Evolutionary conservation across 2,888 invertebrate genomes (phyloP).

Genomic region (Lasioglossum zephyrum): DNA sequence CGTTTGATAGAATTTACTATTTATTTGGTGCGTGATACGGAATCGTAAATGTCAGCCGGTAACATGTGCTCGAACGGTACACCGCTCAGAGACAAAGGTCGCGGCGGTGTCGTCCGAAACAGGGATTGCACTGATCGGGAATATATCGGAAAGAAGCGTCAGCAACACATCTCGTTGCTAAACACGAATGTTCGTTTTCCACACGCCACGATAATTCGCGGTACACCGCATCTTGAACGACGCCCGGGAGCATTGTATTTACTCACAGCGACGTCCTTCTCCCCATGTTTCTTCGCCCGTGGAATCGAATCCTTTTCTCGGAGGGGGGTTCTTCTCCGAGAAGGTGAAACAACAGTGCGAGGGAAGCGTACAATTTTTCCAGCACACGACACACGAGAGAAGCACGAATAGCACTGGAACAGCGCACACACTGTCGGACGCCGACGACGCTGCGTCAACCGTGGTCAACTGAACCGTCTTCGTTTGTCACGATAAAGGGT

Average conservation of each 20-base stretch:
- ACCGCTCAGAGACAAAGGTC: constrained; percentile 11
- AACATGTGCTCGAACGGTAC: constrained; percentile 28
- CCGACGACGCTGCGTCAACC: constrained; percentile 50
- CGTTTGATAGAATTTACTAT: neutral
- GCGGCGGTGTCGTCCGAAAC: constrained; percentile 1
- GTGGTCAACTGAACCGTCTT: neutral
- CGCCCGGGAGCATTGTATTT: constrained; percentile 69
- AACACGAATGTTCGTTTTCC: neutral
- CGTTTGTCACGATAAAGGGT: too few species aligned
- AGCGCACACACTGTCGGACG: constrained; percentile 44
- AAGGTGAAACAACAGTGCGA: constrained; percentile 55
- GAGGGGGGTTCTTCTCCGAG: constrained; percentile 58
- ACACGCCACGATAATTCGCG: constrained; percentile 11
- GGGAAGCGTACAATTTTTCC: constrained; percentile 44
- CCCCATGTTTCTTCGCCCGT: constrained; percentile 75
- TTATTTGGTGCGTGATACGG: neutral
- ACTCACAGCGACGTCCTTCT: constrained; percentile 79
- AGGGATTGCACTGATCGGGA: neutral
- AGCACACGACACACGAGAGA: constrained; percentile 30
- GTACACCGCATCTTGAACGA: constrained; percentile 36
- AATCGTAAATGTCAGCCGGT: constrained; percentile 12
- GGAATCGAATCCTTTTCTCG: constrained; percentile 66
- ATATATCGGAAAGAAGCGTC: neutral
- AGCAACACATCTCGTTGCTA: constrained; percentile 6
- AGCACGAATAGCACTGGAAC: constrained; percentile 10